Evolutionary conservation across 2,113 vertebrate genomes (phyloP).

Genomic region (human (Homo sapiens)): DNA sequence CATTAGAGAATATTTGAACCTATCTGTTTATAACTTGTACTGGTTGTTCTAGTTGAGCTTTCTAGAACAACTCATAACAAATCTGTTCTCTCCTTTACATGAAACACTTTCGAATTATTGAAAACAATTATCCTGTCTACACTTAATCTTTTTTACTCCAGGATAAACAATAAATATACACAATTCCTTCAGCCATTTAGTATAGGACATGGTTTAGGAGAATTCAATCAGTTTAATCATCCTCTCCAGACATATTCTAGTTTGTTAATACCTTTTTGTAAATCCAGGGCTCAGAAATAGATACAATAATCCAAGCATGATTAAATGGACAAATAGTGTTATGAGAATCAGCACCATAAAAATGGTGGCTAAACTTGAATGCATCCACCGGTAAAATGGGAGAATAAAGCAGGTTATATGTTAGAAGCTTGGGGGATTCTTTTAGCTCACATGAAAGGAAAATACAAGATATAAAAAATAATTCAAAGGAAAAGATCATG

Average conservation of each 20-base stretch:
- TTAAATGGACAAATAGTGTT: not conserved
- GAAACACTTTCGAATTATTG: conserved; percentile 74
- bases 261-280: conserved; percentile 64
- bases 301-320: conserved; percentile 23
- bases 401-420: conserved; percentile 2
- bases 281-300: conserved; percentile 59
- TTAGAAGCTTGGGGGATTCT: not conserved
- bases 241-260: conserved; percentile 18
- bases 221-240: conserved; percentile 71
- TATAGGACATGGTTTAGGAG: conserved; percentile 41
- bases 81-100: conserved; percentile 57
- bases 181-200: conserved; percentile 65
- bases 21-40: not conserved
- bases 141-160: conserved; percentile 61
- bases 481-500: not conserved
- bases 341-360: conserved; percentile 30
- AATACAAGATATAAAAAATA: not conserved
- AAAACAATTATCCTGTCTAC: conserved; percentile 69
- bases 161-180: conserved; percentile 74
- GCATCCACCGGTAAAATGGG: not conserved
- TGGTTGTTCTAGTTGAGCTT: conserved; percentile 39
- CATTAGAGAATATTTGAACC: conserved; percentile 8
- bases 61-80: conserved; percentile 63
- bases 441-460: not conserved
- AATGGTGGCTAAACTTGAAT: not conserved